Evolutionary conservation across 1,140 invertebrate species (phyloP).

Genomic region (Paraescarpia echinospica): DNA sequence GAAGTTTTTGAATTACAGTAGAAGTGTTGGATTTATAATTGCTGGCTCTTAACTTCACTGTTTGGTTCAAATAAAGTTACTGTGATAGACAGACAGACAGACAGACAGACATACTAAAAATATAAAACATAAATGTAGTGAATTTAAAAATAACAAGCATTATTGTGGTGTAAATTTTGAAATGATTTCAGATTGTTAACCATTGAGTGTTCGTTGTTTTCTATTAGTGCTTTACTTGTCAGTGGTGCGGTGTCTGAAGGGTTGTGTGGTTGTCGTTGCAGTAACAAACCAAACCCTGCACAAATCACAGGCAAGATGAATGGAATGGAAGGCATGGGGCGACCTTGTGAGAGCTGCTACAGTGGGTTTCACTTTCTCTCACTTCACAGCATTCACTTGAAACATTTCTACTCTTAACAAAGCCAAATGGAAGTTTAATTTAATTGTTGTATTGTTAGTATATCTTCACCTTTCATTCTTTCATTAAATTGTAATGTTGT

Average conservation of each 20-base stretch:
- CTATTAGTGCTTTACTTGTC: background rate
- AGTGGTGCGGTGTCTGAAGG: background rate
- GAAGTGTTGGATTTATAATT: background rate
- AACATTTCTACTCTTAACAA: background rate
- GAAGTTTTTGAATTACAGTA: background rate
- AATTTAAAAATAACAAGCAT: background rate
- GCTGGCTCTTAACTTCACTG: background rate
- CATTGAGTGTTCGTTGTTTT: background rate
- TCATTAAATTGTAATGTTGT: too few species aligned
- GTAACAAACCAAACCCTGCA: conserved; percentile 79
- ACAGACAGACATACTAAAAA: too few species aligned
- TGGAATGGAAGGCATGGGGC: conserved; percentile 48
- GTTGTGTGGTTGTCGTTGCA: conserved; percentile 55
- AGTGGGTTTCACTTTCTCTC: conserved; percentile 29
- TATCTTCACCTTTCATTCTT: too few species aligned
- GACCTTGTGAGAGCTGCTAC: conserved; percentile 72
- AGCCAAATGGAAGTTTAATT: too few species aligned
- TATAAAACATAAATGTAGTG: too few species aligned
- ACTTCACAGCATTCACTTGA: background rate
- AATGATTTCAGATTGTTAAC: background rate
- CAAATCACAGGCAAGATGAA: conserved; percentile 55
- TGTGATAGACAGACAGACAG: too few species aligned
- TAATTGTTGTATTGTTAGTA: too few species aligned
- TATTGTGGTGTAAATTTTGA: background rate
- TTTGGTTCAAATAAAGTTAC: background rate